These are phyloP conservation scores for Ochlodes sylvanus DNA, from an alignment of 2,888 invertebrate genomes.

Conservation along the genomic window DNA sequence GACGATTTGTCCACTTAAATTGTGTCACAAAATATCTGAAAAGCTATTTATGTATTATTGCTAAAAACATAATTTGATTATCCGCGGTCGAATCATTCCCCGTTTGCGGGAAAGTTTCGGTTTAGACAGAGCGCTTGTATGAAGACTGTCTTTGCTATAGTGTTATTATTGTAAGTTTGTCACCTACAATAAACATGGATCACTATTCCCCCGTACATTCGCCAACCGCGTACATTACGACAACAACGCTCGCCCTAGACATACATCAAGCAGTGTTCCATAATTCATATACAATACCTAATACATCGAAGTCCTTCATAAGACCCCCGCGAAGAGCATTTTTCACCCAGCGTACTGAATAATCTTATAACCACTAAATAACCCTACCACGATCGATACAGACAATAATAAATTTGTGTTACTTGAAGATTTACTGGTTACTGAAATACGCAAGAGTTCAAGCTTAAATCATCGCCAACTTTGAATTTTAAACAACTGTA, in stretches of 20 bases:
- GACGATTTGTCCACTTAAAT: too few relatives aligned
- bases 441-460: background rate
- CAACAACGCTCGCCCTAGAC: slow-evolving; percentile 57
- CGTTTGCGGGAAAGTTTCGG: too few relatives aligned
- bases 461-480: too few relatives aligned
- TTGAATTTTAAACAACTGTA: too few relatives aligned
- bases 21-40: too few relatives aligned
- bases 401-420: slow-evolving; percentile 58
- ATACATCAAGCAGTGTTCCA: slow-evolving; percentile 72
- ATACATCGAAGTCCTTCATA: slow-evolving; percentile 61
- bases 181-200: too few relatives aligned
- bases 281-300: slow-evolving; percentile 77
- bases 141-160: too few relatives aligned
- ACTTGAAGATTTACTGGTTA: slow-evolving; percentile 52
- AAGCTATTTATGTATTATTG: too few relatives aligned
- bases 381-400: slow-evolving; percentile 48
- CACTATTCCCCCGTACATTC: background rate
- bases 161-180: too few relatives aligned
- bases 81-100: too few relatives aligned
- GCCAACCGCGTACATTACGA: background rate
- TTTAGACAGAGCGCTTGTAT: too few relatives aligned
- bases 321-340: slow-evolving; percentile 76
- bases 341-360: slow-evolving; percentile 70
- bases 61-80: too few relatives aligned
- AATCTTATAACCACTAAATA: slow-evolving; percentile 64